Evolutionary conservation across 1,140 invertebrate species (phyloP), one percentile per base, ranked within the genome.

Genomic region (Aphaenogaster rudis): DNA sequence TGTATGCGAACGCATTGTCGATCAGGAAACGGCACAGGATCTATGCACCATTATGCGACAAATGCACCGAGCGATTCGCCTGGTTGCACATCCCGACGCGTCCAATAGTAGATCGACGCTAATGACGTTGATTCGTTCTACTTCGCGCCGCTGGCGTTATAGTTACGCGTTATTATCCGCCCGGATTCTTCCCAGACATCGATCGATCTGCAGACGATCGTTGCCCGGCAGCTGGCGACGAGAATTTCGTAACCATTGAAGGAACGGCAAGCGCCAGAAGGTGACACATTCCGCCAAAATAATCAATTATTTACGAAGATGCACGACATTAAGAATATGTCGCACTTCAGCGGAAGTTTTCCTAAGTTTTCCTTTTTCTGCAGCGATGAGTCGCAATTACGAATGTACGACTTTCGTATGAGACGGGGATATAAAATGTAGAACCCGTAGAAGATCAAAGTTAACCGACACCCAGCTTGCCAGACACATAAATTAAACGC

Each of bases 121-220:
- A 93, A 93, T 90, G 93, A 93, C 91, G 76, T 85, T 88, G 88
- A 93, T 93, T 93, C 91, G 93, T 90, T 92, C 91, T 88, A 89
- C 90, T 90, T 90, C 82, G 88, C 81, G 84, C 63, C 80, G 69
- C 57, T 69, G 67, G 42, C 77, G 28, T 76, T 67, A 61, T 74
- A 76, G 80, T 84, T 74, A 39, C 79, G 42, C 64, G 74, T 57
- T 72, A 74, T 79, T 63, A 88, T 91, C 77, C 90, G 88, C 71
- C 17, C 45, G 82, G 48, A 36, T 80, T 79, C 84, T 88, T 67
- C 42, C 71, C 28, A 61, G 57, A 74, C 50, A 88, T 50, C 52
- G 59, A 72, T 90, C 86, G 77, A 91, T 91, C 89, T 66, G 76
- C 57, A 82, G 81, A 79, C 66, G 77, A 91, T 76, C 81, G 82